Evolutionary conservation across 2,113 vertebrate genomes (phyloP), one percentile per base, ranked within the genome.

Genomic region (Romanogobio albipinnatus): DNA sequence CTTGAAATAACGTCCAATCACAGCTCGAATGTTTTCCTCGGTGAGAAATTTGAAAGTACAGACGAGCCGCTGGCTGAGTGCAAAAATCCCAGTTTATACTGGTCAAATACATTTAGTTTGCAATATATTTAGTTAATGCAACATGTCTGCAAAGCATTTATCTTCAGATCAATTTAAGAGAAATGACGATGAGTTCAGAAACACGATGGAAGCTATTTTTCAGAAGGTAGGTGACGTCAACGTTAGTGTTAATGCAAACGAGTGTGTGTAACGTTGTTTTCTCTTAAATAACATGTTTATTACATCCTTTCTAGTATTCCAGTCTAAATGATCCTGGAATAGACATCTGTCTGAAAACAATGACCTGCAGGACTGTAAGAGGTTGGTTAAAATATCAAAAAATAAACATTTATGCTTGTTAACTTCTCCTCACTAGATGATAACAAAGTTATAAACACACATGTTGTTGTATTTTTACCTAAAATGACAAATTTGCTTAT

Each of bases 231-330:
- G 17, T 39, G 39, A 39, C 62, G 62, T 17, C 29, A 64, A 36
- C 36, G 64, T 43, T 64, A 66, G 13, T 8, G 62, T 66, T 14
- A 10, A 17, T 22, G 8, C 17, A 70, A 39, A 70, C 33, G 3
- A 22, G 22, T 19, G 17, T 43, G 36, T 36, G 5, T n/a, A n/a
- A n/a, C n/a, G n/a, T n/a, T 36, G 36, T 36, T 36, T 8, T 70
- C 1, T 33, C 39, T 73, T 73, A 73, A 22, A 24, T 0, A 29
- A n/a, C 43, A 77, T 77, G 26, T 47, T 71, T 83, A n/a, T 64
- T 64, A 7, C 85, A 74, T 47, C 24, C 84, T 86, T 58, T 58
- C 9, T 26, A 95, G 94, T 95, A 94, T 73, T 91, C 93, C 9
- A 91, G 83, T 53, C 3, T 91, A 7, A n/a, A 82, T 2, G 89